Base-by-base conservation (phyloP, 2,888 invertebrate genomes). In the Notocelia uddmanniana region DNA sequence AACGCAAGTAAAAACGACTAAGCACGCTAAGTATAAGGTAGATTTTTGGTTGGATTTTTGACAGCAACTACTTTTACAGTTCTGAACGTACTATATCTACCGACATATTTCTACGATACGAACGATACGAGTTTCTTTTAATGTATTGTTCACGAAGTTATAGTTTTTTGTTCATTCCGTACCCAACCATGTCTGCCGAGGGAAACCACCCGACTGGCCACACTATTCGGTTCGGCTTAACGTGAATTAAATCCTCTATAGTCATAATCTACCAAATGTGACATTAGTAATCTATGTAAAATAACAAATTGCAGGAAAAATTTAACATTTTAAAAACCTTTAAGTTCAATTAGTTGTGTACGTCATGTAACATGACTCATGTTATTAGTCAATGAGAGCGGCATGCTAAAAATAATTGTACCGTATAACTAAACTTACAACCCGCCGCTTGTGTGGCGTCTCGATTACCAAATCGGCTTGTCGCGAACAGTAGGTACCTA, bases 401-500 rank as follows among this genome's bases (percentile, higher is more conserved):
- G 18, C 71, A 67, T 71, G 66, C 66, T 54, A 18, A 31, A 54
- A 59, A 34, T 45, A 34, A 55, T 63, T 19, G 37, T 45, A 50
- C 19, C n/a, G n/a, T 58, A 45, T 48, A 34, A 68, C 31, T 67
- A 45, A n/a, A 55, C 55, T n/a, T 41, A 15, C 41, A 41, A 52
- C 52, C 52, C 23, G 26, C 41, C 41, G 41, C 48, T 54, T 11
- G 45, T n/a, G 45, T 45, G 41, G 8, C 26, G 52, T 50, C 31
- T 52, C 64, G 19, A 64, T 23, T 50, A 58, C 64, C 58, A 59
- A 70, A 59, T 70, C 64, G 64, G 64, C 64, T 70, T 70, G 70
- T 70, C 70, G 70, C 70, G 70, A 70, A 70, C 64, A 66, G 70
- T 68, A 68, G 54, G 69, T 60, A 71, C 67, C 71, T 71, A 71